Base-by-base conservation (phyloP, 2,888 invertebrate genomes). In the Neocrepidodera transversa region DNA sequence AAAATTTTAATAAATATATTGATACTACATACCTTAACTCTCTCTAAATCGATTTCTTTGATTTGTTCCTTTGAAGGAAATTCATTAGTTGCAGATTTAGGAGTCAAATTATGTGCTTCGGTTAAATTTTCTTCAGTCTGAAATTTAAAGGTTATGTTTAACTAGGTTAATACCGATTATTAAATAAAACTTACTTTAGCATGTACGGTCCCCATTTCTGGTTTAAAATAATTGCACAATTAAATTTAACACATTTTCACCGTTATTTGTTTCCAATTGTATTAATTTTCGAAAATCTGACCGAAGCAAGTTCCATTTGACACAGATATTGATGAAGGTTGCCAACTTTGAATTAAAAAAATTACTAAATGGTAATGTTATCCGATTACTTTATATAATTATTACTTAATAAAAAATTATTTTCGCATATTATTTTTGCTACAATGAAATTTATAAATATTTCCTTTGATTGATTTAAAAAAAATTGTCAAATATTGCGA, bases 31-130 rank as follows among this genome's bases (percentile, higher is more conserved):
- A 85, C 85, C 73, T 81, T 76, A 17, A 85, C 83, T 49, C 82
- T 83, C 48, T 83, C 83, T 2, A 85, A 77, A 57, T 82, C 81
- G 55, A 85, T 80, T 62, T 82, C 73, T 78, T 81, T 65, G 11
- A 71, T 59, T 51, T 69, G 65, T 38, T 68, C 58, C 35, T 65
- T 64, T n/a, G 67, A 59, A 23, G 62, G 60, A 7, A 58, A 54
- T 28, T 72, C 67, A 5, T 55, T 57, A 36, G 45, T 32, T 3
- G 54, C 56, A 8, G 59, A 53, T 50, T 63, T 61, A 18, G 58
- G 64, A 26, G 53, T 51, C 54, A 68, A 67, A 54, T 61, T 48
- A 11, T 52, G 57, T 43, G 61, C 55, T 67, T 68, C 68, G 49
- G 65, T 58, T 5, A 65, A 45, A 49, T 67, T 67, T 48, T 69